A percentile compares a stretch with the other conserved stretches of the same genome.
phyloP scores from a whole-genome alignment of 2,888 invertebrate genomes.

The Drosophila tanythrix region DNA sequence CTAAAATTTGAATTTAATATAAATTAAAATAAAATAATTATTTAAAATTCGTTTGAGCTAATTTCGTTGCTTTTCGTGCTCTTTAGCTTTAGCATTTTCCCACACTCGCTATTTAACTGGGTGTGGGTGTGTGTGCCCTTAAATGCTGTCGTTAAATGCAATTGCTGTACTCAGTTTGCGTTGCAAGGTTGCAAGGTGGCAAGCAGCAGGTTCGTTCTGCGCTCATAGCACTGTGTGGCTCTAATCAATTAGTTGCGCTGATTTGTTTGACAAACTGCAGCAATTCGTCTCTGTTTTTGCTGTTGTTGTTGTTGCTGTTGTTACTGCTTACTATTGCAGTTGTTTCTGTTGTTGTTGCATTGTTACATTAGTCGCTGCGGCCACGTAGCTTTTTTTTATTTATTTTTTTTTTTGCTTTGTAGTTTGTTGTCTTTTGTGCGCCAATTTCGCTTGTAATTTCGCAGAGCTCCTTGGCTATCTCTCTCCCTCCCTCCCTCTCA shows the following conservation, averaged over 20 bases:
- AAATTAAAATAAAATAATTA: neutral
- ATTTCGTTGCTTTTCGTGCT: neutral
- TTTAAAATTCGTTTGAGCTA: neutral
- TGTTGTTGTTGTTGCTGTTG: conserved; percentile 17
- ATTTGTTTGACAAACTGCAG: conserved; percentile 70
- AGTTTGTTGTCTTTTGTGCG: conserved; percentile 56
- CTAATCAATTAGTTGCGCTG: conserved; percentile 70
- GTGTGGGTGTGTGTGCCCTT: conserved; percentile 27
- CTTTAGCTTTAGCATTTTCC: neutral
- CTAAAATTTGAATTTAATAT: neutral
- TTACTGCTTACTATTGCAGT: conserved; percentile 11
- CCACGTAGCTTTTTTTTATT: conserved; percentile 42
- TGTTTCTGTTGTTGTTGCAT: conserved; percentile 27
- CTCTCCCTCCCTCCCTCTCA: neutral
- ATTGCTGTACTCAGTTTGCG: conserved; percentile 39
- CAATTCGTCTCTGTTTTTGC: conserved; percentile 23
- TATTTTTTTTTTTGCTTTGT: conserved; percentile 23
- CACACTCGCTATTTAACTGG: neutral
- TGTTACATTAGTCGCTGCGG: conserved; percentile 50
- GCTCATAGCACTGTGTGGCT: conserved; percentile 16
- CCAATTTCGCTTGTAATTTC: conserved; percentile 57
- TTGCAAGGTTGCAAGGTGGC: conserved; percentile 33
- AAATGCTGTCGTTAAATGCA: conserved; percentile 50
- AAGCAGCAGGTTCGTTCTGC: conserved; percentile 13
- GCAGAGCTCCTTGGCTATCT: conserved; percentile 19